Evolutionary conservation across 2,113 vertebrate species (phyloP).

Genomic region (Cygnus atratus): DNA sequence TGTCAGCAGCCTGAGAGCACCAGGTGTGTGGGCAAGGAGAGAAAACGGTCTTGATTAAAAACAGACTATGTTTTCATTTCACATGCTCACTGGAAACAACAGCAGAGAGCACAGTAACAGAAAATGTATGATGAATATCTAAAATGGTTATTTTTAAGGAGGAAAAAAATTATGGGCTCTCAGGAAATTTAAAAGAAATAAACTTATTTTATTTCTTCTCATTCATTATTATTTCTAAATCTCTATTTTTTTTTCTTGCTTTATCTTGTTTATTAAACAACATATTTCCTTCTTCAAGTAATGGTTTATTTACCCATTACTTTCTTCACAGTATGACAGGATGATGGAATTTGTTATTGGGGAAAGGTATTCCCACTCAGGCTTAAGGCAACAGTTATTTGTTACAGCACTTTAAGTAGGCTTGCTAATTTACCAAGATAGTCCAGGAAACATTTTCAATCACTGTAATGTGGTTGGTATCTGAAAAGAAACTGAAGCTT

Average conservation of each 20-base stretch:
- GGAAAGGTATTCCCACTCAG: neutral
- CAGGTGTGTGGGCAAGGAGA: slow-evolving; percentile 1
- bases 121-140: neutral
- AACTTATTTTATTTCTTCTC: neutral
- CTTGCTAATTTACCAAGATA: neutral
- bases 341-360: neutral
- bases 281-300: neutral
- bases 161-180: neutral
- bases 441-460: neutral
- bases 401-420: neutral
- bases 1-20: neutral
- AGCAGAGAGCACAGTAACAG: neutral
- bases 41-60: slow-evolving; percentile 4
- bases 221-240: neutral
- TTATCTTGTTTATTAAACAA: neutral
- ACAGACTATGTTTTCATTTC: slow-evolving; percentile 12
- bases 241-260: neutral
- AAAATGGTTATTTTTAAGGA: neutral
- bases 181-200: neutral
- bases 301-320: neutral
- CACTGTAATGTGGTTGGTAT: neutral
- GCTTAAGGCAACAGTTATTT: neutral
- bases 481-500: neutral
- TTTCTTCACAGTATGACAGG: neutral
- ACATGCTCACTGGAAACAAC: slow-evolving; percentile 22